phyloP scores from a whole-genome alignment of 2,888 invertebrate genomes.

The Nymphalis urticae region DNA sequence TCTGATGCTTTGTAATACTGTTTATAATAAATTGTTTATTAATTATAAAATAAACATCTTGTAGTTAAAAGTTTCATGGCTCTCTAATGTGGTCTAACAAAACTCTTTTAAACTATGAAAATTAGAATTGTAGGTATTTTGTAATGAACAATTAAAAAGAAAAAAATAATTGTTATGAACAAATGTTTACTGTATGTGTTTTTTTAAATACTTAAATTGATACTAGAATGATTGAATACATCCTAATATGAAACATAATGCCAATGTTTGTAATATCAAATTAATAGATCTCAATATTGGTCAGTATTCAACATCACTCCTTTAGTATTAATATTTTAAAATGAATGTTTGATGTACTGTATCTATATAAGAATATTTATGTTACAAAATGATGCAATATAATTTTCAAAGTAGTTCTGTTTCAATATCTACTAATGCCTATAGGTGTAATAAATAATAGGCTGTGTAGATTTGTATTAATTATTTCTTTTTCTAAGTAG shows the following conservation, averaged over 20 bases:
- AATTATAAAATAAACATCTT: slow-evolving; percentile 11
- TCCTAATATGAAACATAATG: not conserved
- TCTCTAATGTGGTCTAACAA: slow-evolving; percentile 6
- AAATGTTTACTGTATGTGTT: slow-evolving; percentile 8
- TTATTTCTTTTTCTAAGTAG: not conserved
- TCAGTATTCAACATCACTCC: slow-evolving; percentile 31
- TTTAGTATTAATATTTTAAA: slow-evolving; percentile 16
- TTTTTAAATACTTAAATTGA: slow-evolving; percentile 7
- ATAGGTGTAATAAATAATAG: not conserved
- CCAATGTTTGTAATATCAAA: slow-evolving; percentile 13
- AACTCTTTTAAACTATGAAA: slow-evolving; percentile 2
- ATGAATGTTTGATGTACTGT: not conserved
- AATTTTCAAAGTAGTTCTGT: slow-evolving; percentile 7
- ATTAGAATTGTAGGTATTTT: slow-evolving; percentile 8
- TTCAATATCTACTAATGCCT: slow-evolving; percentile 7
- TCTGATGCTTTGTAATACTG: slow-evolving; percentile 28
- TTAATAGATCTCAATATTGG: slow-evolving; percentile 27
- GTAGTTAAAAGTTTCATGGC: slow-evolving; percentile 11
- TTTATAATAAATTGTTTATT: slow-evolving; percentile 22
- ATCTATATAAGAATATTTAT: not conserved
- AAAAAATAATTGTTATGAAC: slow-evolving; percentile 11
- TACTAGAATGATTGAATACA: not conserved
- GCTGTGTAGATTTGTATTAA: slow-evolving; percentile 9
- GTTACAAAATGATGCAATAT: slow-evolving; percentile 1
- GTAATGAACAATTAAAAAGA: slow-evolving; percentile 4